Evolutionary conservation across 1,140 invertebrate species (phyloP), one percentile per base, ranked within the genome.

Genomic region (Eubasilissa regina): DNA sequence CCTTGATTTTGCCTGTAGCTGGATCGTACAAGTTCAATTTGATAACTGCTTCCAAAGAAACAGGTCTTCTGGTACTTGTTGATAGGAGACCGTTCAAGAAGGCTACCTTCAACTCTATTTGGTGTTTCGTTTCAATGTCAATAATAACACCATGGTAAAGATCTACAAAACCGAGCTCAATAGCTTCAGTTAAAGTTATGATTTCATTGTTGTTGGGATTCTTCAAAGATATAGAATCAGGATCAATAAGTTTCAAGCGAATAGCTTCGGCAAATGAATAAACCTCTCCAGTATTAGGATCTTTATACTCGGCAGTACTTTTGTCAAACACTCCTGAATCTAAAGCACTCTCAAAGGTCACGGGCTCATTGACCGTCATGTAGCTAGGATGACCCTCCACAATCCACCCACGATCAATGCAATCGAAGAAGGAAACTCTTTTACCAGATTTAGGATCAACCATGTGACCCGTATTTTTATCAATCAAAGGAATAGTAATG

Each of bases 371-470:
- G 19, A 84, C 78, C 76, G 88, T 82, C 9, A 82, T 84, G 85
- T 92, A 85, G 35, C 25, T 74, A 70, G 91, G 89, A 85, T 86
- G 82, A 80, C 89, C 87, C 84, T 92, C 90, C 51, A 93, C 91
- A 79, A 95, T 93, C 91, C 93, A 93, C 51, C 91, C 91, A 55
- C 92, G 86, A 84, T 94, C 91, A 48, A 97, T 91, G 79, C 96
- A 96, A 85, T 97, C 94, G 87, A 96, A 94, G 87, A 97, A 96
- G 6, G 94, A 91, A 53, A 97, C 91, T 68, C 93, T 91, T 85
- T 94, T 93, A 9, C 95, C 95, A 21, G 92, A 95, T 86, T 94
- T 93, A 10, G 93, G 93, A 89, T 98, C 94, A 4, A 96, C 92
- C 91, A 97, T 94, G 83, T 95, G 91, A 9, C 95, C 95, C 0